Evolutionary conservation across 1,140 invertebrate species (phyloP), one percentile per base, ranked within the genome.

Genomic region (Neodiprion lecontei): DNA sequence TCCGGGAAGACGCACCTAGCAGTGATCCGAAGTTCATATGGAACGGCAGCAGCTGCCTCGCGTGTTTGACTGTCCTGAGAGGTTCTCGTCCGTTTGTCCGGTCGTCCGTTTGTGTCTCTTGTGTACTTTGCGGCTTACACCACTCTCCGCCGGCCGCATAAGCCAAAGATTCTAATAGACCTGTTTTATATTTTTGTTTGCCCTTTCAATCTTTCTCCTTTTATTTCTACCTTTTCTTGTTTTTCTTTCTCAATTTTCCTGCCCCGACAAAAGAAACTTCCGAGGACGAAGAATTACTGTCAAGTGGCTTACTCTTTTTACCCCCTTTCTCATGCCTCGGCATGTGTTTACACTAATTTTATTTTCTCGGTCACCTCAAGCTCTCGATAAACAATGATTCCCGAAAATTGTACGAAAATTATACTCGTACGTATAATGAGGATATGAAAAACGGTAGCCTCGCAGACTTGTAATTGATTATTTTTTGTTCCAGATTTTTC

Each of bases 181-280:
- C 73, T 75, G 53, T 61, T 75, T 77, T 72, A 40, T 40, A 73
- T 78, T 80, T 81, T 77, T 81, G 79, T 83, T 83, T 82, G 79
- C 76, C 70, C 69, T 69, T 68, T 68, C 50, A 53, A 70, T 74
- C n/a, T 61, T 12, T 61, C 14, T 61, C 74, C 75, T 81, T 40
- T 40, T 74, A 68, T 67, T 69, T 68, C 66, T 48, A 48, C 69
- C 73, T 61, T 61, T 12, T 4, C n/a, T 61, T 72, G 73, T 81
- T 40, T 40, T 40, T 40, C 28, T 40, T 40, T 40, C 28, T 40
- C 28, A 40, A 40, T 40, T 40, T 40, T 40, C 28, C 28, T 40
- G 28, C 77, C 75, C 75, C 72, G 53, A 81, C 80, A 81, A 81
- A 81, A 61, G 72, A 47, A 71, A 73, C 72, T 74, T 69, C 72